A percentile compares a stretch with the other conserved stretches of the same genome.
phyloP scores from a whole-genome alignment of 2,888 invertebrate species.

The Drosophila neotestacea region DNA sequence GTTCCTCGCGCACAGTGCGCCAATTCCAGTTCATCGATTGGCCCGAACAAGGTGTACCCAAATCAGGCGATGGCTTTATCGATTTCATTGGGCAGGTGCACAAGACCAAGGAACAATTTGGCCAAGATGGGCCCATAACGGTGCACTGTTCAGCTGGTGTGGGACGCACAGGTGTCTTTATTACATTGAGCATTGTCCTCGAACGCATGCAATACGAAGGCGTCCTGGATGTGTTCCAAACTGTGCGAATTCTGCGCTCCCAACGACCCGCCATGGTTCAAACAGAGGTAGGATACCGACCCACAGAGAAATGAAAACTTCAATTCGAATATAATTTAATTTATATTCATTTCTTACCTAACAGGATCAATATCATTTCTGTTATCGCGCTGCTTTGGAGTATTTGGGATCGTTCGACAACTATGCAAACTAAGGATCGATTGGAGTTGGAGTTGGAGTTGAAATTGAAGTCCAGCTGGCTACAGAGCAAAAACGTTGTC shows the following conservation, averaged over 20 bases:
- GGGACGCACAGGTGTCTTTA: slow-evolving; percentile 99
- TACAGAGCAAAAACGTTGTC: slow-evolving; percentile 51
- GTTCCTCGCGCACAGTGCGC: slow-evolving; percentile 96
- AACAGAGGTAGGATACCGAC: slow-evolving; percentile 91
- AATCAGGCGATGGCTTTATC: slow-evolving; percentile 99
- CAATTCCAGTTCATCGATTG: slow-evolving; percentile 99
- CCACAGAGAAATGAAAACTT: too few species aligned
- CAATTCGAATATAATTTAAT: not conserved
- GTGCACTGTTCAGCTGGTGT: slow-evolving; percentile 99
- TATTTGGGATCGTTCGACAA: slow-evolving; percentile 99
- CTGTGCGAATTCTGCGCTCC: slow-evolving; percentile 98
- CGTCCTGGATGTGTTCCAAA: slow-evolving; percentile 99
- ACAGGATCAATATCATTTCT: slow-evolving; percentile 99
- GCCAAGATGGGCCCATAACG: slow-evolving; percentile 99
- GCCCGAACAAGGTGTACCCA: slow-evolving; percentile 98
- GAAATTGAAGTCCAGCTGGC: slow-evolving; percentile 21
- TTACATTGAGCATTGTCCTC: slow-evolving; percentile 98
- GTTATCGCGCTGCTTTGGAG: slow-evolving; percentile 99
- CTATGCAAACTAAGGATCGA: slow-evolving; percentile 91
- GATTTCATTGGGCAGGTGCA: slow-evolving; percentile 99
- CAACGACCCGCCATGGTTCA: slow-evolving; percentile 99
- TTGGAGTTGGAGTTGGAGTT: slow-evolving; percentile 15
- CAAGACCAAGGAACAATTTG: slow-evolving; percentile 99
- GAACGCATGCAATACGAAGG: slow-evolving; percentile 99
- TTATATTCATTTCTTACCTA: slow-evolving; percentile 26